A percentile compares a stretch with the other conserved stretches of the same genome.
phyloP scores from a whole-genome alignment of 2,113 vertebrate genomes.

The Serilophus lunatus region DNA sequence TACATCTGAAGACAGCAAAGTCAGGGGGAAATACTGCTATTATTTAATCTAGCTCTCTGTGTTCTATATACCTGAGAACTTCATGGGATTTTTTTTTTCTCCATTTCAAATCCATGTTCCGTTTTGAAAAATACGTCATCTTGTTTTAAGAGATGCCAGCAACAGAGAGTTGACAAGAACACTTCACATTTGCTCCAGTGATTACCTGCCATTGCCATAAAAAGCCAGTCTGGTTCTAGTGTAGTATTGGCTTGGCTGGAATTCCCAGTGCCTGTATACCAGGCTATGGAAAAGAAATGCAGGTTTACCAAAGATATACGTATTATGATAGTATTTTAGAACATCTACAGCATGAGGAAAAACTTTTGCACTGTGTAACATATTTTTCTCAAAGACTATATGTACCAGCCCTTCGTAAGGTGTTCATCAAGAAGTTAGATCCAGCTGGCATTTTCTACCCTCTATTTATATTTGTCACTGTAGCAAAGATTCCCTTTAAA shows the following conservation, averaged over 20 bases:
- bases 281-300: not conserved
- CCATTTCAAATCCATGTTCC: not conserved
- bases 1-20: not conserved
- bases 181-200: not conserved
- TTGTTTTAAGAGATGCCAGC: not conserved
- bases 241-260: not conserved
- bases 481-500: not conserved
- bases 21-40: not conserved
- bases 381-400: not conserved
- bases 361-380: not conserved
- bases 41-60: not conserved
- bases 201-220: not conserved
- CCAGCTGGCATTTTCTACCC: not conserved
- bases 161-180: not conserved
- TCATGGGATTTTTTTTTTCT: not conserved
- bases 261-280: not conserved
- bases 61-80: not conserved
- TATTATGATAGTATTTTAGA: not conserved
- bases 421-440: not conserved
- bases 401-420: not conserved
- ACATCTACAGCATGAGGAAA: not conserved
- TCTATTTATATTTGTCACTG: not conserved
- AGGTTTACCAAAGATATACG: not conserved
- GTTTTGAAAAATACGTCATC: not conserved
- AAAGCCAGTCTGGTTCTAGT: not conserved